These are phyloP conservation scores for Aethes cnicana DNA, from an alignment of 2,888 invertebrate genomes.

Conservation along the genomic window DNA sequence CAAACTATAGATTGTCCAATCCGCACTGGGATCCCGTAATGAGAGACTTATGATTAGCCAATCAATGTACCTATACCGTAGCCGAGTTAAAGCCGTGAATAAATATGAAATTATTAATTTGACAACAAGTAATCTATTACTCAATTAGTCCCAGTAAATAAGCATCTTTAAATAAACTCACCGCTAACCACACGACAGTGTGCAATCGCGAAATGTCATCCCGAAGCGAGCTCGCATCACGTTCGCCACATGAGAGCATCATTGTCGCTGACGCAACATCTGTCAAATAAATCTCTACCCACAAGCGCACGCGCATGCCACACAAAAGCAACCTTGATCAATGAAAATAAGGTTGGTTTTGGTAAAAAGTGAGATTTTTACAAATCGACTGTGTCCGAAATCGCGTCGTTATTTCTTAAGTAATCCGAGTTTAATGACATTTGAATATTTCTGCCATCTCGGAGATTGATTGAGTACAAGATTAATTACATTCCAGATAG, in stretches of 20 bases:
- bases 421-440: slow-evolving; percentile 13
- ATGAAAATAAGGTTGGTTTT: background rate
- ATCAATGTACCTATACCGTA: too few relatives aligned
- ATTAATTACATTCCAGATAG: too few relatives aligned
- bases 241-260: slow-evolving; percentile 19
- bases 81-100: too few relatives aligned
- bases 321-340: background rate
- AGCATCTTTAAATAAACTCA: too few relatives aligned
- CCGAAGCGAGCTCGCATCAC: slow-evolving; percentile 8
- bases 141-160: too few relatives aligned
- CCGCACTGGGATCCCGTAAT: too few relatives aligned
- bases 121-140: too few relatives aligned
- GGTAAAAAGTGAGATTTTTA: background rate
- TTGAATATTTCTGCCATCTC: slow-evolving; percentile 22
- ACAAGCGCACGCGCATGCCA: background rate
- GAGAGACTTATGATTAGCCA: too few relatives aligned
- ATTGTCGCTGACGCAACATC: slow-evolving; percentile 20
- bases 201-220: slow-evolving; percentile 14
- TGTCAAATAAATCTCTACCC: slow-evolving; percentile 11
- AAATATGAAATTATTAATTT: too few relatives aligned
- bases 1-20: too few relatives aligned
- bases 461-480: slow-evolving; percentile 8
- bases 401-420: slow-evolving; percentile 20
- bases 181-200: background rate
- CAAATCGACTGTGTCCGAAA: slow-evolving; percentile 13